Base-by-base conservation (phyloP, 1,140 invertebrate genomes). In the Bombus pascuorum region DNA sequence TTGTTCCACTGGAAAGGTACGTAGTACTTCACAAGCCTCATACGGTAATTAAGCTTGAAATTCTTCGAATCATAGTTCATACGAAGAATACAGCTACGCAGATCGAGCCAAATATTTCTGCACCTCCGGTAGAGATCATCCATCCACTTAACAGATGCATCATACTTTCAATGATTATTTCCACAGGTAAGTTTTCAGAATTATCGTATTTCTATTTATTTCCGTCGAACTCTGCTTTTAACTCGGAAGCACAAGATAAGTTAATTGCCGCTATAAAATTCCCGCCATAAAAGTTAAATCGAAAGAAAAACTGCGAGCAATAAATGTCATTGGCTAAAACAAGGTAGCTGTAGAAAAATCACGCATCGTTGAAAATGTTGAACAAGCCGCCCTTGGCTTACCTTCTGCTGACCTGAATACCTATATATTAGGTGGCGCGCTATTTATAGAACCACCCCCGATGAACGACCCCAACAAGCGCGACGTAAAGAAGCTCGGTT, bases 361-460 rank as follows among this genome's bases (percentile, higher is more conserved):
- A 68, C 53, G 39, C 66, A 39, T 82, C 78, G 42, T 86, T 81
- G 85, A 83, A 80, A 85, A 87, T 86, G 47, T 85, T 87, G 53
- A 83, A 68, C 79, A 80, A 71, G 65, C 86, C 91, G 93, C 90
- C 93, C 93, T 94, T 94, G 93, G 90, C 89, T 93, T 83, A 76
- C 81, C 90, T 89, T 92, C 82, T 87, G 90, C 76, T 93, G 91
- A 94, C 93, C 92, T 90, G 87, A 92, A 93, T 94, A 91, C 92
- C 89, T 92, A 94, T 93, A 90, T 91, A 93, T 71, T 89, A 86
- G 83, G 74, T 71, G 86, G 74, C 71, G 68, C 66, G 88, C 86
- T 94, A 94, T 94, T 93, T 91, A 92, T 94, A 94, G 91, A 93
- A 92, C 87, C 90, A 92, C 90, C 93, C 91, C 89, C 90, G 86